Evolutionary conservation across 2,113 vertebrate genomes (phyloP).

Genomic region (Sebastes fasciatus): DNA sequence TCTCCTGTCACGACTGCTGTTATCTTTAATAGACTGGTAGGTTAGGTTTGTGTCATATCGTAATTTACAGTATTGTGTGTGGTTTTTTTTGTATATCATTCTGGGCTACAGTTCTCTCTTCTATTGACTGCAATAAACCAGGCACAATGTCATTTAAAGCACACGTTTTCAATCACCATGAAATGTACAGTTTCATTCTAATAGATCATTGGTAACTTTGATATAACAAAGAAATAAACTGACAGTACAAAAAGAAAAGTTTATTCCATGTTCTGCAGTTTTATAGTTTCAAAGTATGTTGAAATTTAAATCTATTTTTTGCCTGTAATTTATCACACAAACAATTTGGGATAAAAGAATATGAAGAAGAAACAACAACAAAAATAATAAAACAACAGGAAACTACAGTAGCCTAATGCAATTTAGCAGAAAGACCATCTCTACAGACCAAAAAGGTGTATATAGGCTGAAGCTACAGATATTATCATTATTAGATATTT

Average conservation of each 20-base stretch:
- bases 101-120: neutral
- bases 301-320: neutral
- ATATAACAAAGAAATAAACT: neutral
- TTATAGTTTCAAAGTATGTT: neutral
- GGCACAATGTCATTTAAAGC: neutral
- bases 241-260: neutral
- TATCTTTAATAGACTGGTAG: constrained; percentile 14
- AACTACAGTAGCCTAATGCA: neutral
- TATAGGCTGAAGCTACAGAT: neutral
- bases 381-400: neutral
- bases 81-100: neutral
- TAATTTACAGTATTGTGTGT: neutral
- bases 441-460: neutral
- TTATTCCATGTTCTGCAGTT: neutral
- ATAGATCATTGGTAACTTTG: neutral
- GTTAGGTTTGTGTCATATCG: neutral
- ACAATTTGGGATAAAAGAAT: neutral
- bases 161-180: neutral
- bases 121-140: neutral
- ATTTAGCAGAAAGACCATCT: neutral
- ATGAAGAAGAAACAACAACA: neutral
- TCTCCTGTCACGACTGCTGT: constrained; percentile 17
- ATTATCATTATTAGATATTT: neutral
- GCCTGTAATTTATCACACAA: neutral
- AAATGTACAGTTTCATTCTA: neutral